These are phyloP conservation scores for Eremobia ochroleuca DNA, from an alignment of 2,888 invertebrate species.

Conservation along the genomic window DNA sequence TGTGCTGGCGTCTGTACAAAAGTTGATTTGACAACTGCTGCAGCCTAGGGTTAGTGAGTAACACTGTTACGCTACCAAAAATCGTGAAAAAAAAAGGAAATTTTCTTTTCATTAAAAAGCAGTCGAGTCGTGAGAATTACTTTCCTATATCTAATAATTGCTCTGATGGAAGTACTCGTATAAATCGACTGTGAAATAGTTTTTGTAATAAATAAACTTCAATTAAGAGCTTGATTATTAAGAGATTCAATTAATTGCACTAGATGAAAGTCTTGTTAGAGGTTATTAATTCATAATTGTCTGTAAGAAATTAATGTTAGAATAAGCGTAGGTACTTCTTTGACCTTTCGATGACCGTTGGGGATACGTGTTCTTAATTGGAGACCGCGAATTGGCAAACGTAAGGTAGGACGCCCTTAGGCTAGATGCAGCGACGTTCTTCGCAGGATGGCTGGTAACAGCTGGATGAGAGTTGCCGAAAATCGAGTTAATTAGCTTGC, in stretches of 20 bases:
- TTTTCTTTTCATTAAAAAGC: neutral
- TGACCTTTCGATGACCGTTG: neutral
- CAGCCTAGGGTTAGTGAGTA: neutral
- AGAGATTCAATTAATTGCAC: constrained; percentile 38
- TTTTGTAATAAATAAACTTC: constrained; percentile 36
- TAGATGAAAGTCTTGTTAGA: constrained; percentile 32
- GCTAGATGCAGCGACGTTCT: too few species aligned
- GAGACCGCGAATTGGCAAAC: too few species aligned
- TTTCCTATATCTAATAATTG: neutral
- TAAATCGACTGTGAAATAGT: constrained; percentile 14
- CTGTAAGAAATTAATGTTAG: neutral
- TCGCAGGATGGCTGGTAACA: too few species aligned
- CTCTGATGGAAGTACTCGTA: neutral
- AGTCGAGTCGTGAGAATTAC: neutral
- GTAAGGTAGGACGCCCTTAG: too few species aligned
- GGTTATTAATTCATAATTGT: constrained; percentile 44
- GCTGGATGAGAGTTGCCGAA: too few species aligned
- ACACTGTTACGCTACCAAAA: neutral
- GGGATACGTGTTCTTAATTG: too few species aligned
- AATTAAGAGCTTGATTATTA: constrained; percentile 43
- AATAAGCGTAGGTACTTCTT: neutral
- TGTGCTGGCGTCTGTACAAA: too few species aligned
- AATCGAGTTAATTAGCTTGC: too few species aligned
- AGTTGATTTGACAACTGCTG: too few species aligned
- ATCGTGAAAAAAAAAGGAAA: neutral